Conservation (phyloP, 2,113 vertebrate genomes). For the Poeciliopsis prolifica region DNA sequence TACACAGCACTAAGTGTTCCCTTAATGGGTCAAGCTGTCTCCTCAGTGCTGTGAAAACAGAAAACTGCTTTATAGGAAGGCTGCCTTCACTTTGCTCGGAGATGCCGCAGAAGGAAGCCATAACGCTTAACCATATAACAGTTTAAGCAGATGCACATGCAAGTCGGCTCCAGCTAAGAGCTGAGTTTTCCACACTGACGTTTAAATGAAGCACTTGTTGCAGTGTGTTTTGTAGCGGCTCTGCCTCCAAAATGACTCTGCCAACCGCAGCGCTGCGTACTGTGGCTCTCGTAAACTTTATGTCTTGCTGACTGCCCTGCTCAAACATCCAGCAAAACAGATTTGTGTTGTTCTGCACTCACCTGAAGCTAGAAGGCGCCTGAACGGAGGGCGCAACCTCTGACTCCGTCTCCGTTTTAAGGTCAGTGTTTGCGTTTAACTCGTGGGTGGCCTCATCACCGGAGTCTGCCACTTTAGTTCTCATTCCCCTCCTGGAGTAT, state of each 20-base stretch:
- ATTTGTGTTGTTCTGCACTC: slow-evolving; percentile 22
- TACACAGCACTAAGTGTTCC: slow-evolving; percentile 32
- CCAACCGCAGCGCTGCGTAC: slow-evolving; percentile 3
- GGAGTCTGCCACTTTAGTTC: slow-evolving; percentile 40
- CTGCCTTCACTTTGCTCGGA: background rate
- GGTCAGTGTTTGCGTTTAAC: slow-evolving; percentile 1
- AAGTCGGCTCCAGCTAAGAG: background rate
- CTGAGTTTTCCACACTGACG: background rate
- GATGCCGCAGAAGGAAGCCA: background rate
- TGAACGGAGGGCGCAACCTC: slow-evolving; percentile 37
- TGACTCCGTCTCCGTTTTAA: slow-evolving; percentile 29
- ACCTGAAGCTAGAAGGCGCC: slow-evolving; percentile 55
- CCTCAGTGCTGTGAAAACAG: slow-evolving; percentile 22
- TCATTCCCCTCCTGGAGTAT: slow-evolving; percentile 47
- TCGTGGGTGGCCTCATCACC: slow-evolving; percentile 13
- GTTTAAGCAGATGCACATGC: slow-evolving; percentile 7
- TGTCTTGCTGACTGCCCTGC: background rate
- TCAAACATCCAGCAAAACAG: background rate
- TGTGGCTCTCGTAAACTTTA: background rate
- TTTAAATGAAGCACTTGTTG: background rate
- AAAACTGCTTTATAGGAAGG: background rate
- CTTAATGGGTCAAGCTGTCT: slow-evolving; percentile 24
- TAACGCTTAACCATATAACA: background rate
- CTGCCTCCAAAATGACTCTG: background rate
- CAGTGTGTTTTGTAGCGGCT: background rate